Evolutionary conservation across 1,140 invertebrate genomes (phyloP).

Genomic region (Lanistes nyassanus): DNA sequence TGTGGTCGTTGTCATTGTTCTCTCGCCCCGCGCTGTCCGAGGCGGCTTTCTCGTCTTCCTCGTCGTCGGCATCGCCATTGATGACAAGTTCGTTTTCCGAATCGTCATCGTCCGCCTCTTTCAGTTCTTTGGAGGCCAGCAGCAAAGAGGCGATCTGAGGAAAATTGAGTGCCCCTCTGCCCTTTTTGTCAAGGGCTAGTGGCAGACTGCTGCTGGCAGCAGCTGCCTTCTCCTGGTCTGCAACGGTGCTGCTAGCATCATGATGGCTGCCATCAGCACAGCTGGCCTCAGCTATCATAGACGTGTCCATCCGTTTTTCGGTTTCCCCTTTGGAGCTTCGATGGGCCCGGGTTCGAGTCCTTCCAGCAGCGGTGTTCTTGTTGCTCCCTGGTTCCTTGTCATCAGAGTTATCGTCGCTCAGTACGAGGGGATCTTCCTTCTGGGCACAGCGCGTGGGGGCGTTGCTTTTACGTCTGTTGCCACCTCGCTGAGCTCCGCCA

Average conservation of each 20-base stretch:
- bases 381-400: constrained; percentile 38
- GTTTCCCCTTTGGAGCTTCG: constrained; percentile 10
- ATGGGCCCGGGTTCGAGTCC: constrained; percentile 5
- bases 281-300: constrained; percentile 15
- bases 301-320: constrained; percentile 16
- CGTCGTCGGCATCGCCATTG: constrained; percentile 25
- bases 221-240: neutral
- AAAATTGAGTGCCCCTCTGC: constrained; percentile 43
- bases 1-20: constrained; percentile 25
- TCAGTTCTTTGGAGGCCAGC: constrained; percentile 19
- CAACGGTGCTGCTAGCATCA: constrained; percentile 32
- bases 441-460: constrained; percentile 86
- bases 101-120: constrained; percentile 18
- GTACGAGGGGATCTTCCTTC: constrained; percentile 40
- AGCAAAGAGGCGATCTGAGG: constrained; percentile 53
- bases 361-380: neutral
- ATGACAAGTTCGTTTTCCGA: constrained; percentile 25
- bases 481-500: constrained; percentile 56
- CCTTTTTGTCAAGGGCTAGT: constrained; percentile 7
- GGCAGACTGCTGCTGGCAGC: neutral
- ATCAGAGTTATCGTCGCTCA: constrained; percentile 59
- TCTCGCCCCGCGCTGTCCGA: neutral
- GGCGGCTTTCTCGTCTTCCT: constrained; percentile 12
- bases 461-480: constrained; percentile 87
- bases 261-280: constrained; percentile 31